These are phyloP conservation scores for Caenorhabditis sp. DNA, from an alignment of 2,888 invertebrate species.

Conservation along the genomic window DNA sequence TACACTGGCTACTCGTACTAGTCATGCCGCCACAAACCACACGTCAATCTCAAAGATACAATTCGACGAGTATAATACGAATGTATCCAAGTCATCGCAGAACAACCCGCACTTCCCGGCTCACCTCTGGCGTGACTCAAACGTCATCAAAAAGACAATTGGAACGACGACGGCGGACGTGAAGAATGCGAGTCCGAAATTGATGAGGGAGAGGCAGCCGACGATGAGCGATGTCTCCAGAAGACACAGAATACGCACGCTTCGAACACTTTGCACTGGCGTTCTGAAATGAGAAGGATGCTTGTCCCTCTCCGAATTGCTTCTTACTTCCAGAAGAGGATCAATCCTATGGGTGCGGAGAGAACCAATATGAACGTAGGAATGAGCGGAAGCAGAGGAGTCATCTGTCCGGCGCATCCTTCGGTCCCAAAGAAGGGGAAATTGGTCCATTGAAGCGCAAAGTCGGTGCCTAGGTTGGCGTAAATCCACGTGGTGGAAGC, in stretches of 20 bases:
- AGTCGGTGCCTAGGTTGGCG: constrained; percentile 6
- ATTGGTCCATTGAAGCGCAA: constrained; percentile 8
- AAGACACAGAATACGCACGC: constrained; percentile 29
- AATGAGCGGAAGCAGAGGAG: constrained; percentile 1
- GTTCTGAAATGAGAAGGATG: constrained; percentile 3
- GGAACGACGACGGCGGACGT: constrained; percentile 47
- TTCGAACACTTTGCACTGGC: constrained; percentile 15
- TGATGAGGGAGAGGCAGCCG: constrained; percentile 64
- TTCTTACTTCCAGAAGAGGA: constrained; percentile 12
- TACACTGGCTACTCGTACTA: no score
- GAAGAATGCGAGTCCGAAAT: constrained; percentile 66
- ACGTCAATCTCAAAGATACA: constrained; percentile 7
- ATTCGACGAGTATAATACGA: not conserved
- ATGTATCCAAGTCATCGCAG: constrained; percentile 4
- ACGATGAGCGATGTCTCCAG: constrained; percentile 63
- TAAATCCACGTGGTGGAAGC: constrained; percentile 11
- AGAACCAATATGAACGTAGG: not conserved
- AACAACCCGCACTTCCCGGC: constrained; percentile 12
- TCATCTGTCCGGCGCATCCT: constrained; percentile 27
- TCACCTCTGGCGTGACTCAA: constrained; percentile 34
- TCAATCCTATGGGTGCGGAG: constrained; percentile 18
- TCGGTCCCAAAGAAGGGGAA: constrained; percentile 25
- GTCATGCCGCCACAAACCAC: constrained; percentile 12
- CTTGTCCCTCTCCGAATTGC: not conserved
- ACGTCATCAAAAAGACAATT: constrained; percentile 43